These are phyloP conservation scores for Musca domestica DNA, from an alignment of 1,140 invertebrate genomes.

Conservation along the genomic window DNA sequence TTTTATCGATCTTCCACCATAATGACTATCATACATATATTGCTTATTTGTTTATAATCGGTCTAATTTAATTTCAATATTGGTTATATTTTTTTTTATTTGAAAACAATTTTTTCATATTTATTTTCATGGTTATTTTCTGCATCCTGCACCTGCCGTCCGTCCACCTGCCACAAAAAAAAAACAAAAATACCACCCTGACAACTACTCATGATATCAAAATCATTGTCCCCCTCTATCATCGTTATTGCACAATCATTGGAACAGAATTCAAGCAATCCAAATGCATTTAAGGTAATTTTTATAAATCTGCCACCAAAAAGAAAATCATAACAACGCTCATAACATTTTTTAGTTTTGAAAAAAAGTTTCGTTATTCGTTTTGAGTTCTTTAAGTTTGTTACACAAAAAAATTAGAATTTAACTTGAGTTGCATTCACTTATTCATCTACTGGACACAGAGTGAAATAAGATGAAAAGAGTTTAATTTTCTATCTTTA, in stretches of 20 bases:
- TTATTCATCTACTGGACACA: not conserved
- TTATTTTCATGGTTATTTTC: not conserved
- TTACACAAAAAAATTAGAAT: too few relatives aligned
- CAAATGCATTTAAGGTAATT: slow-evolving; percentile 53
- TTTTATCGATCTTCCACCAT: too few relatives aligned
- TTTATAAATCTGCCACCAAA: not conserved
- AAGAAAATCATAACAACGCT: not conserved
- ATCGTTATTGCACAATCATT: not conserved
- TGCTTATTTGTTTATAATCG: not conserved
- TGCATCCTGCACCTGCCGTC: not conserved
- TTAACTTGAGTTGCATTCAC: slow-evolving; percentile 17
- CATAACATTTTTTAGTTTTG: slow-evolving; percentile 5
- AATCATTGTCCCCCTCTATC: too few relatives aligned
- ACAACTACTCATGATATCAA: too few relatives aligned
- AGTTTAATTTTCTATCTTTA: not conserved
- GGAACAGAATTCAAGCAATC: slow-evolving; percentile 21
- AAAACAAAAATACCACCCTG: too few relatives aligned
- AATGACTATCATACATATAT: not conserved
- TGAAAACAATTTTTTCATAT: not conserved
- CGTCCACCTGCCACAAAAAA: too few relatives aligned
- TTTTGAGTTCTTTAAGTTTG: not conserved
- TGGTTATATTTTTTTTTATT: not conserved
- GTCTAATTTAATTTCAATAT: slow-evolving; percentile 3
- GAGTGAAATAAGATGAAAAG: not conserved
- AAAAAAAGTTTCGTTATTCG: slow-evolving; percentile 20